Percentiles rank a stretch among this genome's conserved stretches.
Conservation (phyloP, 2,113 vertebrate genomes). For the Alectura lathami region DNA sequence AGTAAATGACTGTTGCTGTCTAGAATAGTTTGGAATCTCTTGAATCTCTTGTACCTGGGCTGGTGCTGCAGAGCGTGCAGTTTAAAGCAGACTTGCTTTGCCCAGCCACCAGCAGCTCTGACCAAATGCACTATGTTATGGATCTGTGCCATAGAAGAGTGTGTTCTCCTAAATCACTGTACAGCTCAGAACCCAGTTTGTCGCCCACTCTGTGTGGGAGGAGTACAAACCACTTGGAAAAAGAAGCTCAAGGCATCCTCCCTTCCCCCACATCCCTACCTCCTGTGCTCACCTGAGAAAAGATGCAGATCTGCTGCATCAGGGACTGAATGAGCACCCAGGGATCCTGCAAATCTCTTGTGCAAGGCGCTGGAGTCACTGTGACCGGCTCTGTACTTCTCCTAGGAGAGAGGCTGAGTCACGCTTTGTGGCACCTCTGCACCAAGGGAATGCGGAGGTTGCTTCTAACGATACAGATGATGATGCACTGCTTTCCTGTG, state of each 20-base stretch:
- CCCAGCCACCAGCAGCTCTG: not conserved
- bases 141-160: not conserved
- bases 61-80: not conserved
- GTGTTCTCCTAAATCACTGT: not conserved
- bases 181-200: not conserved
- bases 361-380: rapidly evolving
- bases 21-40: not conserved
- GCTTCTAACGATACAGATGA: not conserved
- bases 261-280: not conserved
- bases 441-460: not conserved
- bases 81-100: not conserved
- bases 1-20: not conserved
- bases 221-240: not conserved
- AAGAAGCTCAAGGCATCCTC: not conserved
- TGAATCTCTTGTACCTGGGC: not conserved
- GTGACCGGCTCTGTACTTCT: not conserved
- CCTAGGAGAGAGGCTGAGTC: not conserved
- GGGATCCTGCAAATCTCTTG: not conserved
- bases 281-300: not conserved
- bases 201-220: not conserved
- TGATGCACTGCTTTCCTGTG: not conserved
- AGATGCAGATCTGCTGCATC: not conserved
- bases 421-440: not conserved
- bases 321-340: not conserved
- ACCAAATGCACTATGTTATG: not conserved